Evolutionary conservation across 2,113 vertebrate species (phyloP), one percentile per base, ranked within the genome.

Genomic region (Aythya baeri): DNA sequence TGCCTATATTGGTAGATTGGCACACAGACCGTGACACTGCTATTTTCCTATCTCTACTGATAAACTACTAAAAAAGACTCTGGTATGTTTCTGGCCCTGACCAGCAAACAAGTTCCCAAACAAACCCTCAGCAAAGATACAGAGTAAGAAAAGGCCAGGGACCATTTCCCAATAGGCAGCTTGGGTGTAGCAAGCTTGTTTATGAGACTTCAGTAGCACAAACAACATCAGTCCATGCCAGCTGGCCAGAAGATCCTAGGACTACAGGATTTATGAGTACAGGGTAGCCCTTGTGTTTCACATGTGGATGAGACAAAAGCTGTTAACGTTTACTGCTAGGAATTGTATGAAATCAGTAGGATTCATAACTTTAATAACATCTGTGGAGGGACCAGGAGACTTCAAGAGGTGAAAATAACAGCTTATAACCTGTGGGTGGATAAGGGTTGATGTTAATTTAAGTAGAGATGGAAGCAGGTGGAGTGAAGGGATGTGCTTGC

Each of bases 151-250:
- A 91, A 82, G 54, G 17, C 1, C 0, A 1, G 38, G 62, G 17
- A 52, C 57, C 83, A 16, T 91, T 91, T 92, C 83, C 83, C 62
- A 92, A 75, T 7, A 81, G 26, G 25, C 49, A 83, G n/a, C 36
- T 77, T 63, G 26, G 85, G 46, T 43, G 17, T 31, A 65, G 57
- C 34, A 84, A 93, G 29, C 70, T 61, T 93, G 32, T 91, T 94
- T 82, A 49, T 61, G 77, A 92, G 76, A 31, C n/a, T 72, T 71
- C 31, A 67, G 54, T 52, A 8, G 8, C 8, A 72, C 1, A 3
- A 93, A 36, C 21, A 63, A 38, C 65, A 52, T 14, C 25, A 29
- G 29, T 26, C 32, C 7, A 3, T 67, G 80, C 76, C 92, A 93
- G 80, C 70, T 92, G 86, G 68, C 52, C 46, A 46, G 55, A 77